phyloP scores from a whole-genome alignment of 2,888 invertebrate species.

The Meliscaeva auricollis region DNA sequence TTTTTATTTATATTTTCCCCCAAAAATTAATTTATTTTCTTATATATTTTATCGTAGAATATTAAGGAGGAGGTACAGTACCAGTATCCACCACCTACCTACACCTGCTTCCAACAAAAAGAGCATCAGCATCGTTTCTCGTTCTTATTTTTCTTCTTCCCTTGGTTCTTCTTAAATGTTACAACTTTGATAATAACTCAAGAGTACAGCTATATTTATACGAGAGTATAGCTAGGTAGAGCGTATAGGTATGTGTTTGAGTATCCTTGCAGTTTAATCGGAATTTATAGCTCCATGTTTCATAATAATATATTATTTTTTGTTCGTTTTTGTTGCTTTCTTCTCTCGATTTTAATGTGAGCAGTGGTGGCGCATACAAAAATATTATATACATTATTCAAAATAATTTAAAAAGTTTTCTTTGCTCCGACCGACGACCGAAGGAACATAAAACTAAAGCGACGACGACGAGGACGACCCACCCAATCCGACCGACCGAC shows the following conservation, averaged over 20 bases:
- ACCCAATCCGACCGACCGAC: too few species aligned
- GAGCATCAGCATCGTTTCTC: conserved; percentile 41
- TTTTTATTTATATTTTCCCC: conserved; percentile 5
- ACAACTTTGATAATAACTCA: conserved; percentile 76
- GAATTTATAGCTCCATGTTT: conserved; percentile 75
- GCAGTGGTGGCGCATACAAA: conserved; percentile 45
- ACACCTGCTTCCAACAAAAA: conserved; percentile 59
- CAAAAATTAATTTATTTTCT: conserved; percentile 33
- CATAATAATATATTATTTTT: conserved; percentile 70
- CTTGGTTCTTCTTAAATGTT: conserved; percentile 70
- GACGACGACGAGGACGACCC: not conserved
- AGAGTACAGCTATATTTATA: not conserved
- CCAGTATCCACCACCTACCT: not conserved
- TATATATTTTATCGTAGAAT: conserved; percentile 47
- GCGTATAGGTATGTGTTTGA: conserved; percentile 43
- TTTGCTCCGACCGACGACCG: not conserved
- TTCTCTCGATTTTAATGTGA: conserved; percentile 49
- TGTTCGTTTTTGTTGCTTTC: conserved; percentile 32
- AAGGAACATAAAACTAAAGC: conserved; percentile 44
- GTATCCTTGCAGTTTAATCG: conserved; percentile 65
- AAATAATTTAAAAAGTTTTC: conserved; percentile 72
- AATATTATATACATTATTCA: conserved; percentile 68
- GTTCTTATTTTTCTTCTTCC: conserved; percentile 38
- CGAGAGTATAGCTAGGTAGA: not conserved
- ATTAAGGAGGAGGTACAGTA: conserved; percentile 32